Percentiles rank a stretch among this genome's conserved stretches.
phyloP scores from a whole-genome alignment of 92 coral and sea anemone genomes.

The Pocillopora grandis region DNA sequence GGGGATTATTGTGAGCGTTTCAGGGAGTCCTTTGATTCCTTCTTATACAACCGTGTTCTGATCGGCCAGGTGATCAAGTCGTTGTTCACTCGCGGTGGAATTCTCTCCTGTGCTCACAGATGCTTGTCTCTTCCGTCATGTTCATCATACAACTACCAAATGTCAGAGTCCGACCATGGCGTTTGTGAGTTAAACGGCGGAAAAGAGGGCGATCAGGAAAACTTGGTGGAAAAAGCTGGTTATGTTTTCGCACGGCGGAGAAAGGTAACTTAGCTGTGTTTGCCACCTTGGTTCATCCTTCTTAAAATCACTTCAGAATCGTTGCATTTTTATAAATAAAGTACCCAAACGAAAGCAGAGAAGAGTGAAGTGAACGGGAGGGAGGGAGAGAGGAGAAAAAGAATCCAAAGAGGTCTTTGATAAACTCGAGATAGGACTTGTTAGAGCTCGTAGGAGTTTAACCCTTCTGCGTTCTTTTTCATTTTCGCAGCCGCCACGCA shows the following conservation, averaged over 20 bases:
- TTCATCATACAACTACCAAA: constrained; percentile 2
- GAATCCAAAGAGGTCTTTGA: too few species aligned
- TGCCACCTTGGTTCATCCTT: not conserved
- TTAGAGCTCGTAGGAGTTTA: too few species aligned
- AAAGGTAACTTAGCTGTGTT: not conserved
- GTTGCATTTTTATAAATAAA: too few species aligned
- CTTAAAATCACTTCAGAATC: too few species aligned
- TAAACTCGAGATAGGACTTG: too few species aligned
- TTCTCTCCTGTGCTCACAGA: constrained; percentile 13
- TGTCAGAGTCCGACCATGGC: not conserved
- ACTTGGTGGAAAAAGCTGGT: not conserved
- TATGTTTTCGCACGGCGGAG: not conserved
- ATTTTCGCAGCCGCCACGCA: too few species aligned
- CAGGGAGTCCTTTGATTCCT: not conserved
- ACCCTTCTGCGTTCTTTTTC: too few species aligned
- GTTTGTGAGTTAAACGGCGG: constrained; percentile 7
- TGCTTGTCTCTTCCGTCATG: not conserved
- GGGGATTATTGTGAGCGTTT: not conserved
- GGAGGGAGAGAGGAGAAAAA: too few species aligned
- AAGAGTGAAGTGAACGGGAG: too few species aligned
- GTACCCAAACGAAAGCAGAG: too few species aligned
- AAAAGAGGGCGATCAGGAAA: not conserved
- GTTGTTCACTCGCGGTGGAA: constrained; percentile 14
- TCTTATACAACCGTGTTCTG: not conserved
- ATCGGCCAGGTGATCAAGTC: constrained; percentile 2